phyloP scores from a whole-genome alignment of 2,797 vertebrate species.

The Lepilemur ruficaudatus region DNA sequence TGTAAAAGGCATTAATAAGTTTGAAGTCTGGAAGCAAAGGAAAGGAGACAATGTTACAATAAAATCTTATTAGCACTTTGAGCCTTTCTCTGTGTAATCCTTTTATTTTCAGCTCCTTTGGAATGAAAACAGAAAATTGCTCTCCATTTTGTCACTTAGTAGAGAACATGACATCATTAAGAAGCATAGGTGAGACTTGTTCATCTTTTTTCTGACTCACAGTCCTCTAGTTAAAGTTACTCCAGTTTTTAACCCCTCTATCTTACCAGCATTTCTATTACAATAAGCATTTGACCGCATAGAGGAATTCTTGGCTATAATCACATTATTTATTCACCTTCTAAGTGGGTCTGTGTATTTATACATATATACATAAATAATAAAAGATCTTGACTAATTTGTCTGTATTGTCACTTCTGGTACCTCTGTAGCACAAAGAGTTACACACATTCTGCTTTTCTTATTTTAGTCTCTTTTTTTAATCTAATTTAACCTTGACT shows the following conservation, averaged over 20 bases:
- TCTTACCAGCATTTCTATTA: background rate
- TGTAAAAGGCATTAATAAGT: background rate
- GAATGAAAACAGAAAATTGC: background rate
- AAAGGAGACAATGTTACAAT: background rate
- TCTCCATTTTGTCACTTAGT: background rate
- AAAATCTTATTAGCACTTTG: background rate
- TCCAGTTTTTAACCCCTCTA: background rate
- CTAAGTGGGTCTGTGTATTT: background rate
- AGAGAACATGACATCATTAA: background rate
- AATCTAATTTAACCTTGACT: background rate
- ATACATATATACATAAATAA: background rate
- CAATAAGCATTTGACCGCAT: background rate
- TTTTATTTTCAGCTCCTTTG: background rate
- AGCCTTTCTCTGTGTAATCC: background rate
- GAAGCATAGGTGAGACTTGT: background rate
- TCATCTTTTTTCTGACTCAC: background rate
- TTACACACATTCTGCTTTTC: background rate
- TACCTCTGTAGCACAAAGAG: background rate
- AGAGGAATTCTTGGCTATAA: background rate
- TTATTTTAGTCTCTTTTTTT: background rate
- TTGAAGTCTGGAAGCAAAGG: background rate
- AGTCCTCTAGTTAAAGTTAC: background rate
- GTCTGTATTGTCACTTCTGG: background rate
- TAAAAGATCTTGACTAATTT: background rate
- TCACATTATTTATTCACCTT: background rate